Percentiles rank a stretch among this genome's conserved stretches.
Evolutionary conservation across 2,888 invertebrate species (phyloP).

Genomic region (Phalera bucephala): DNA sequence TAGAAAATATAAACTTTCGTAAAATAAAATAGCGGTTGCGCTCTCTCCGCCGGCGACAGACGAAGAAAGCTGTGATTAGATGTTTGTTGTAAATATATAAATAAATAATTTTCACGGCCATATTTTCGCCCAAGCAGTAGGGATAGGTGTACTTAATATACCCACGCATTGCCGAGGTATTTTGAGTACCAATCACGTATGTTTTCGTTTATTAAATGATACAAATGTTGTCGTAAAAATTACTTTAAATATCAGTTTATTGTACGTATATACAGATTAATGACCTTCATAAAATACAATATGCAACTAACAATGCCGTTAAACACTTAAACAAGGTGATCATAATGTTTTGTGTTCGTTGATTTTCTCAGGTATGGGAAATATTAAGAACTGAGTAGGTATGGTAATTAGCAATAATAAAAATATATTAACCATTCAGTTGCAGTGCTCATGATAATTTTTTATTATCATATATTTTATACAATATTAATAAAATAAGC

Average conservation of each 20-base stretch:
- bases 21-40: constrained; percentile 33
- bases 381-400: not conserved
- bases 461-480: no score
- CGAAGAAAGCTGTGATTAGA: constrained; percentile 53
- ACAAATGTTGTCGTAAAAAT: constrained; percentile 5
- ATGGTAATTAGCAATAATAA: no score
- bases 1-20: constrained; percentile 40
- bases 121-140: no score
- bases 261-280: not conserved
- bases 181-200: no score
- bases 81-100: no score
- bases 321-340: not conserved
- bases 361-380: not conserved
- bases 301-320: not conserved
- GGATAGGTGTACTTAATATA: no score
- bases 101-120: no score
- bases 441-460: no score
- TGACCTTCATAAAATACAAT: not conserved
- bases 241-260: not conserved
- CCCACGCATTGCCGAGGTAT: no score
- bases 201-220: constrained; percentile 36
- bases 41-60: constrained; percentile 47
- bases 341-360: not conserved
- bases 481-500: no score
- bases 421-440: no score